Conservation (phyloP, 1,140 invertebrate species). For the Trichoplusia ni region DNA sequence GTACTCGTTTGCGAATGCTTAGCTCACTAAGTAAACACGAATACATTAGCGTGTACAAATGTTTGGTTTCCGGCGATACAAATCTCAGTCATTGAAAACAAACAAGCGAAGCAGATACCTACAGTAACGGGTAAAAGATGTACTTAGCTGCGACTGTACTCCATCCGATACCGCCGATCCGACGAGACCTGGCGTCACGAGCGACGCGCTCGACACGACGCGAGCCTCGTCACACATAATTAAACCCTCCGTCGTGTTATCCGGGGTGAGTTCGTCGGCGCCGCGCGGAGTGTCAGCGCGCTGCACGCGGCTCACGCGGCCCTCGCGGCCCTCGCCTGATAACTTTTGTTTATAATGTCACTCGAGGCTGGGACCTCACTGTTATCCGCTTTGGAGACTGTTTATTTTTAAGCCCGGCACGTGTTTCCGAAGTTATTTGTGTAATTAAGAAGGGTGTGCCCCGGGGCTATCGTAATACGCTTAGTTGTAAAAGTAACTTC, state of each 20-base stretch:
- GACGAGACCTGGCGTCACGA: too few species aligned
- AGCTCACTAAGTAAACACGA: background rate
- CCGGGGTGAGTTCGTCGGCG: background rate
- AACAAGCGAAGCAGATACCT: background rate
- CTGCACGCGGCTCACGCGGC: too few species aligned
- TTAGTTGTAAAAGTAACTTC: too few species aligned
- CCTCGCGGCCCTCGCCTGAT: background rate
- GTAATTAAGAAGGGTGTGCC: background rate
- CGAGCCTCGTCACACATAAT: background rate
- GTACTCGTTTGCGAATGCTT: too few species aligned
- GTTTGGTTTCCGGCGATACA: background rate
- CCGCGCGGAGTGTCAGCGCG: too few species aligned
- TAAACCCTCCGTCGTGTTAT: background rate
- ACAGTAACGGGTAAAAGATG: background rate
- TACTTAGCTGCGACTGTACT: too few species aligned
- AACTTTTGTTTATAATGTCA: background rate
- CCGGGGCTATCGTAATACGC: too few species aligned
- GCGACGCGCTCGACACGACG: too few species aligned
- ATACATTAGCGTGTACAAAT: background rate
- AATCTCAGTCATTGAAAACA: background rate
- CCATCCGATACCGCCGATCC: too few species aligned
- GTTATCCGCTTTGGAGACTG: background rate
- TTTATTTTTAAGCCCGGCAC: background rate
- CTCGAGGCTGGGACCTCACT: background rate
- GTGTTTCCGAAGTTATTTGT: background rate